Conservation (phyloP, 1,140 invertebrate species). For the Nymphalis io region DNA sequence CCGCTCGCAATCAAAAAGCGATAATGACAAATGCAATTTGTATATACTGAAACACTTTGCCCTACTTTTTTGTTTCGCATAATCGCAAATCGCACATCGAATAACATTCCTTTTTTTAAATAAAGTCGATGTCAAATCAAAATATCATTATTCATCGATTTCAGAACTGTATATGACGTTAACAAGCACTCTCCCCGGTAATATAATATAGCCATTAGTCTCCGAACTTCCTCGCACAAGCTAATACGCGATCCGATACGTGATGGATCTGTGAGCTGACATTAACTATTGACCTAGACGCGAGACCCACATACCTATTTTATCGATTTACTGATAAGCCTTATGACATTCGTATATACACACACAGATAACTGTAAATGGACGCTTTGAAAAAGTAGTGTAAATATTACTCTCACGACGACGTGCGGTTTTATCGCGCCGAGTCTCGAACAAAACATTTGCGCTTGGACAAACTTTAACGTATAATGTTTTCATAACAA, state of each 20-base stretch:
- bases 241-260: constrained; percentile 10
- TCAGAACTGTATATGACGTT: not conserved
- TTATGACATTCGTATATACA: not conserved
- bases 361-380: constrained; percentile 6
- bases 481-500: constrained; percentile 12
- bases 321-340: constrained; percentile 6
- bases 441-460: not conserved
- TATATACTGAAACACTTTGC: not conserved
- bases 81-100: no score
- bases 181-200: not conserved
- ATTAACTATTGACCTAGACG: constrained; percentile 1
- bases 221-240: not conserved
- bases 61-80: not conserved
- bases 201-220: not conserved
- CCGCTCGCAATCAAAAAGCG: not conserved
- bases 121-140: no score
- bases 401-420: constrained; percentile 10
- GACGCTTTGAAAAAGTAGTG: not conserved
- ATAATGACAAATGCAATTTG: not conserved
- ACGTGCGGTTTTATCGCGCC: constrained; percentile 3
- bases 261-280: constrained; percentile 3
- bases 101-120: no score
- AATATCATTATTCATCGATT: no score
- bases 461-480: not conserved
- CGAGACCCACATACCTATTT: constrained; percentile 3